These are phyloP conservation scores for Lasioglossum marginatum DNA, from an alignment of 2,888 invertebrate genomes.

Conservation along the genomic window DNA sequence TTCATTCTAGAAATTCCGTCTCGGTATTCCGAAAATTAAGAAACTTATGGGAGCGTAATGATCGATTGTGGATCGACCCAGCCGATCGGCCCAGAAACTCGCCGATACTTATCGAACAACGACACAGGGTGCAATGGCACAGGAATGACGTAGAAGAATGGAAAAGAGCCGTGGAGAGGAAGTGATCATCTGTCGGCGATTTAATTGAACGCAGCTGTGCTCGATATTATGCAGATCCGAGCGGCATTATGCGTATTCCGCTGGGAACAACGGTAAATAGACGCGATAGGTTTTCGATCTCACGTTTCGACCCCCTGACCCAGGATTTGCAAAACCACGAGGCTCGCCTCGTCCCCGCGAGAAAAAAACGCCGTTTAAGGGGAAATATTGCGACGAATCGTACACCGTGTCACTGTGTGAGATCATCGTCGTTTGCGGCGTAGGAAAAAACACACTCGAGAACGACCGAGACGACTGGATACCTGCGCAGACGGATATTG, in stretches of 20 bases:
- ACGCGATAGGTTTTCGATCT: slow-evolving; percentile 31
- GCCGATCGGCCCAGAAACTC: neutral
- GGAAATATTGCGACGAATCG: slow-evolving; percentile 8
- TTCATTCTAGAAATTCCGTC: neutral
- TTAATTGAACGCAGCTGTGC: slow-evolving; percentile 17
- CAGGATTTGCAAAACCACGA: slow-evolving; percentile 50
- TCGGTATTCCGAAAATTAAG: neutral
- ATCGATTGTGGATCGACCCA: slow-evolving; percentile 3
- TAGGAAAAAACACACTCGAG: slow-evolving; percentile 10
- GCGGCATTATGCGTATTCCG: slow-evolving; percentile 28
- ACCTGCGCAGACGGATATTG: neutral
- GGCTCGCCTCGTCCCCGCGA: neutral
- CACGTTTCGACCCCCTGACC: slow-evolving; percentile 52
- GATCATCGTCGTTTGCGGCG: slow-evolving; percentile 19
- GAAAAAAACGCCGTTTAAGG: neutral
- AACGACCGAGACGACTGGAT: slow-evolving; percentile 10
- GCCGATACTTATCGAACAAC: neutral
- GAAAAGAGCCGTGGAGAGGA: neutral
- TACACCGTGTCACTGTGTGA: neutral
- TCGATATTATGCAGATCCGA: slow-evolving; percentile 10
- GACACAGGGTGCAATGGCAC: neutral
- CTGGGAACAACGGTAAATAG: neutral
- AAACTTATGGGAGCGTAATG: neutral
- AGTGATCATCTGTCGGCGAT: slow-evolving; percentile 25
- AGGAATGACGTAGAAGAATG: neutral